phyloP scores from a whole-genome alignment of 2,888 invertebrate genomes.

The Nipponacmea schrenckii region DNA sequence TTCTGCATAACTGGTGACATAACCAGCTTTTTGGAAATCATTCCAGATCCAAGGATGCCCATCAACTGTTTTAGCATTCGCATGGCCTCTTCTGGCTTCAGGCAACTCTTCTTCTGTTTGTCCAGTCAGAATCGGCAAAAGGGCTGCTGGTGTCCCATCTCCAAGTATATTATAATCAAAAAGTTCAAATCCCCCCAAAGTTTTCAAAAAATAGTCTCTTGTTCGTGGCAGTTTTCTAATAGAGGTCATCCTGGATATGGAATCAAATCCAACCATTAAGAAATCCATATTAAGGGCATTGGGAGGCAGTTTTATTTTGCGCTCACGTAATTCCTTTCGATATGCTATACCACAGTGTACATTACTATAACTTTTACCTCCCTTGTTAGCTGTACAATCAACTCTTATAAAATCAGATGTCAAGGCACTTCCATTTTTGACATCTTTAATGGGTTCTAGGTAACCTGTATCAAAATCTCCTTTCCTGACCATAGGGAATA shows the following conservation, averaged over 20 bases:
- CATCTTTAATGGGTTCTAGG: constrained; percentile 24
- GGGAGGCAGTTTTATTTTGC: not conserved
- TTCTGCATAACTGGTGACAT: constrained; percentile 82
- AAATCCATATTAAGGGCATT: constrained; percentile 68
- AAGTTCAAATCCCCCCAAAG: constrained; percentile 35
- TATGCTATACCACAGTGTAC: constrained; percentile 73
- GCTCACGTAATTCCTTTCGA: constrained; percentile 12
- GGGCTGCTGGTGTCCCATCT: constrained; percentile 45
- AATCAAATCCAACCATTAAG: constrained; percentile 86
- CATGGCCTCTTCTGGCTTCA: constrained; percentile 71
- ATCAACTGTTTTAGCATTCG: constrained; percentile 76
- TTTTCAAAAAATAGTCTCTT: constrained; percentile 36
- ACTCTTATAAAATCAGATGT: constrained; percentile 44
- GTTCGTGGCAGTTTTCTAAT: constrained; percentile 46
- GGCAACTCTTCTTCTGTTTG: not conserved
- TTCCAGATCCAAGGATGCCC: constrained; percentile 88
- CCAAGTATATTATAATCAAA: constrained; percentile 47
- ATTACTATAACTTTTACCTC: constrained; percentile 73
- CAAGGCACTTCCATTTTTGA: constrained; percentile 29
- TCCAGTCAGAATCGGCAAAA: constrained; percentile 43
- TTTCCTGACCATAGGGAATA: constrained; percentile 67
- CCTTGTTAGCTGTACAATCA: constrained; percentile 37
- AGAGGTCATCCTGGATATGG: constrained; percentile 80
- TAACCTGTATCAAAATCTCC: constrained; percentile 38
- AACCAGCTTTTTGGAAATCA: constrained; percentile 72